A percentile compares a stretch with the other conserved stretches of the same genome.
Conservation (phyloP, 2,888 invertebrate species). For the Dermolepida albohirtum region DNA sequence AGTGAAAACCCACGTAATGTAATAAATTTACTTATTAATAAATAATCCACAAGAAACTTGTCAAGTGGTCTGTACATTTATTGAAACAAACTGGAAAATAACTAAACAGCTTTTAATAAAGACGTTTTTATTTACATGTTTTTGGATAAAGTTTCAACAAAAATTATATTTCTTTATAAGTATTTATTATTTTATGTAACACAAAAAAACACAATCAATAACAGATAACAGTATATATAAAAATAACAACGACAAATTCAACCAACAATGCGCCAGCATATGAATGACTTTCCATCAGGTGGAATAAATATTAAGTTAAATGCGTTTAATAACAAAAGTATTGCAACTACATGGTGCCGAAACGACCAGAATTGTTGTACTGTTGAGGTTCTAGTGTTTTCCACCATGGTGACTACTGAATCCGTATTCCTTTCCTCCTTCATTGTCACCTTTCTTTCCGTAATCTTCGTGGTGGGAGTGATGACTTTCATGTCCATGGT, state of each 20-base stretch:
- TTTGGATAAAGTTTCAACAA: no score
- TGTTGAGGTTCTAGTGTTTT: slow-evolving; percentile 32
- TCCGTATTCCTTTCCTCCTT: slow-evolving; percentile 84
- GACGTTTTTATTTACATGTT: no score
- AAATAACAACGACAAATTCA: slow-evolving; percentile 35
- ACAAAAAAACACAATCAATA: slow-evolving; percentile 25
- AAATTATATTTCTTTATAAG: slow-evolving; percentile 8
- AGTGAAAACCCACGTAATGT: no score
- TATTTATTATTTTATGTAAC: slow-evolving; percentile 36
- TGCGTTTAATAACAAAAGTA: slow-evolving; percentile 29
- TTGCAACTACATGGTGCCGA: slow-evolving; percentile 16
- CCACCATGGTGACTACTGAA: slow-evolving; percentile 38
- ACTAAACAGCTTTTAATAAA: no score
- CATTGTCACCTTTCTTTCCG: slow-evolving; percentile 84
- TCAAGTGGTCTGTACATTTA: no score
- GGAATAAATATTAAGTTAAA: slow-evolving; percentile 34
- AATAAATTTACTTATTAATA: no score
- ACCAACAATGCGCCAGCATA: slow-evolving; percentile 35
- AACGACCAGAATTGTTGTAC: slow-evolving; percentile 21
- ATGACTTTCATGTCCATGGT: slow-evolving; percentile 71
- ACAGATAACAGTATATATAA: slow-evolving; percentile 38
- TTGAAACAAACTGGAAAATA: no score
- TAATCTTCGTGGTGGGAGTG: slow-evolving; percentile 71
- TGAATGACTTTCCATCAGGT: background rate
- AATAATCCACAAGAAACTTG: no score